A percentile compares a stretch with the other conserved stretches of the same genome.
These are phyloP conservation scores for Scaptodrosophila lebanonensis DNA, from an alignment of 1,140 invertebrate genomes.

Conservation along the genomic window DNA sequence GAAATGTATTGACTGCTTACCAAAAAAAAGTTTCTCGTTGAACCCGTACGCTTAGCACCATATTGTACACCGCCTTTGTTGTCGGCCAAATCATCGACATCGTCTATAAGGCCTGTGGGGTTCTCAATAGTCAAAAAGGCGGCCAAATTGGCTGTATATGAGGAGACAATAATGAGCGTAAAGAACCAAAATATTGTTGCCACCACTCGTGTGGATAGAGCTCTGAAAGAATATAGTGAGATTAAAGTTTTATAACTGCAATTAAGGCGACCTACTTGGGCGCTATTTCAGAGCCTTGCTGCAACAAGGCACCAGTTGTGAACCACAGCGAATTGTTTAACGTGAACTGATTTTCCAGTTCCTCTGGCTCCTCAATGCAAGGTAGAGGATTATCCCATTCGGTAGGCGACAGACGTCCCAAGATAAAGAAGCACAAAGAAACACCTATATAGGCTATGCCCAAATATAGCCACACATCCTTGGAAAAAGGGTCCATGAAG, in stretches of 20 bases:
- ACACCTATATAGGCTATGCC: conserved; percentile 87
- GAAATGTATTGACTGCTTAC: conserved; percentile 78
- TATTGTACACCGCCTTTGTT: conserved; percentile 87
- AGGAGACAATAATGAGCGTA: conserved; percentile 95
- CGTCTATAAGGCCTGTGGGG: conserved; percentile 86
- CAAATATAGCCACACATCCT: conserved; percentile 89
- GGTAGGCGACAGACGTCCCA: conserved; percentile 86
- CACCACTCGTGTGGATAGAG: conserved; percentile 87
- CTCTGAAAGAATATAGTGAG: conserved; percentile 79
- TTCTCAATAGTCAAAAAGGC: conserved; percentile 95
- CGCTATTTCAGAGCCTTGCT: conserved; percentile 91
- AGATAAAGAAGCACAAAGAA: conserved; percentile 87
- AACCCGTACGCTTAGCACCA: conserved; percentile 89
- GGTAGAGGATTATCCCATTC: conserved; percentile 92
- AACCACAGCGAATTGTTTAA: conserved; percentile 91
- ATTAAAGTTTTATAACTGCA: background rate
- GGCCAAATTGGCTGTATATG: conserved; percentile 97
- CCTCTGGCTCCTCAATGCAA: conserved; percentile 86
- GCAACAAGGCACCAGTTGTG: conserved; percentile 87
- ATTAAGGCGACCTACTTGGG: conserved; percentile 80
- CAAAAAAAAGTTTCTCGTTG: conserved; percentile 90
- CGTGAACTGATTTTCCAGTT: conserved; percentile 89
- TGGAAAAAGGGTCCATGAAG: conserved; percentile 92
- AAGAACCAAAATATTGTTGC: conserved; percentile 96
- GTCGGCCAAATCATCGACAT: conserved; percentile 89